Evolutionary conservation across 2,888 invertebrate genomes (phyloP).

Genomic region (Nephrotoma guestfalica): DNA sequence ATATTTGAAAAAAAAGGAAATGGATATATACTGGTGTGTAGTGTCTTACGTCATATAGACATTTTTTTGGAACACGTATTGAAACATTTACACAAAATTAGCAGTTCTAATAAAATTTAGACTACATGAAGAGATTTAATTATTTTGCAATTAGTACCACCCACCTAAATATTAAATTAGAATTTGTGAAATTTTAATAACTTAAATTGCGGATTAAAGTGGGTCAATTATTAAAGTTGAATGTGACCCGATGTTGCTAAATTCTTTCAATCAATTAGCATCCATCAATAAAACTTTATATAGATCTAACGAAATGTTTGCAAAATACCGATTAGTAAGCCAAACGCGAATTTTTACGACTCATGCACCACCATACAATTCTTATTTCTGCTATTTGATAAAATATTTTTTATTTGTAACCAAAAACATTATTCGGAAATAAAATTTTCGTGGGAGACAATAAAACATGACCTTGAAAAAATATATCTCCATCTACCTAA

Average conservation of each 20-base stretch:
- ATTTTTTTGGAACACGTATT: no score
- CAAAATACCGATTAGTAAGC: neutral
- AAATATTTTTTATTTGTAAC: neutral
- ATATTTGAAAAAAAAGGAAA: no score
- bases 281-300: neutral
- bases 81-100: no score
- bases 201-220: neutral
- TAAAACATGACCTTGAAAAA: neutral
- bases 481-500: no score
- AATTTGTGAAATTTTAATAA: neutral
- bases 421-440: neutral
- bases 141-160: neutral
- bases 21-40: no score
- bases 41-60: no score
- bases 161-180: neutral
- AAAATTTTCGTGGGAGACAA: neutral
- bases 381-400: neutral
- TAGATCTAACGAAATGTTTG: neutral
- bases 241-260: neutral
- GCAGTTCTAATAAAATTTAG: neutral
- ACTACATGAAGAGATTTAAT: neutral
- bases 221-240: neutral
- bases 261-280: neutral
- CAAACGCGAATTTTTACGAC: neutral
- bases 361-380: neutral